Evolutionary conservation across 2,888 invertebrate genomes (phyloP).

Genomic region (Dolichopus griseipennis): DNA sequence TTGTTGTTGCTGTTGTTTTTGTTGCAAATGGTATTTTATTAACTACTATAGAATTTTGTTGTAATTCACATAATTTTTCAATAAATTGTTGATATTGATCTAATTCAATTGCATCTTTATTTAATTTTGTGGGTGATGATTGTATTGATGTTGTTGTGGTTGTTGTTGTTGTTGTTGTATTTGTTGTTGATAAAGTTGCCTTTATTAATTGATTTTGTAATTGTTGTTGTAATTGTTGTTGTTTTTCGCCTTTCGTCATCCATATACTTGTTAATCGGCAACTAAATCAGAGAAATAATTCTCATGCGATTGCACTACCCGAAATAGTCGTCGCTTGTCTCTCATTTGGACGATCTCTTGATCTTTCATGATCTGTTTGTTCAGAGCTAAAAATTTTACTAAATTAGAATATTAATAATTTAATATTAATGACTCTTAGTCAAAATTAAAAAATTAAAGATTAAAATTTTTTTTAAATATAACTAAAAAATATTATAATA

Average conservation of each 20-base stretch:
- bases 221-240: conserved; percentile 13
- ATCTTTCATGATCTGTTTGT: conserved; percentile 42
- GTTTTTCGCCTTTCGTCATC: conserved; percentile 16
- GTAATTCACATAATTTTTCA: conserved; percentile 12
- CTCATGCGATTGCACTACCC: conserved; percentile 46
- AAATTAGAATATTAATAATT: conserved; percentile 9
- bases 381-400: conserved; percentile 33
- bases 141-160: background rate
- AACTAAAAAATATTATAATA: conserved; percentile 4
- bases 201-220: conserved; percentile 8
- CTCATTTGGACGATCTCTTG: conserved; percentile 40
- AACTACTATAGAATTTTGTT: background rate
- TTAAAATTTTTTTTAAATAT: background rate
- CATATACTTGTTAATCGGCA: conserved; percentile 28
- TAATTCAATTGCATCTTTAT: background rate
- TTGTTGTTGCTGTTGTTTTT: too few species aligned
- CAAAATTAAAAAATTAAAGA: background rate
- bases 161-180: background rate
- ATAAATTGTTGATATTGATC: background rate
- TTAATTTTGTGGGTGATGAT: background rate
- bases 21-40: too few species aligned
- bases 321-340: conserved; percentile 45
- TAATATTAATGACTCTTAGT: background rate
- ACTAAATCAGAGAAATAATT: conserved; percentile 47
- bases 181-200: conserved; percentile 4